phyloP scores from a whole-genome alignment of 2,888 invertebrate species.

The Nezara viridula region DNA sequence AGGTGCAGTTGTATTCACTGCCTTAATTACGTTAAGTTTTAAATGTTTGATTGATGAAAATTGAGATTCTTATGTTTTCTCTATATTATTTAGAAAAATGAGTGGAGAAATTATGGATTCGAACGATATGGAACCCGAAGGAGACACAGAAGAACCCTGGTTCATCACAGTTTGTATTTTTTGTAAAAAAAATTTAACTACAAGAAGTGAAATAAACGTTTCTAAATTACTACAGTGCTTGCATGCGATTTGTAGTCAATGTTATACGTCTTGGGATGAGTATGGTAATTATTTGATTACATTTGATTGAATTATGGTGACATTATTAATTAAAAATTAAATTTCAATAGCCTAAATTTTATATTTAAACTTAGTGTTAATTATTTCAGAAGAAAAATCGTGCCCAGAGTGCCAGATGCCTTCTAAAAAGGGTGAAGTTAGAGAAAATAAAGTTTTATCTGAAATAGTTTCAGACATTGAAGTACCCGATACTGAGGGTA shows the following conservation, averaged over 20 bases:
- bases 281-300: conserved; percentile 12
- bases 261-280: conserved; percentile 41
- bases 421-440: conserved; percentile 53
- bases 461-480: conserved; percentile 56
- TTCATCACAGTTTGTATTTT: conserved; percentile 56
- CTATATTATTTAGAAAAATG: conserved; percentile 43
- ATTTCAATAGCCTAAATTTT: not conserved
- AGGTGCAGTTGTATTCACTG: conserved; percentile 2
- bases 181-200: conserved; percentile 54
- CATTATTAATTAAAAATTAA: not conserved
- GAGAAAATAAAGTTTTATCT: conserved; percentile 55
- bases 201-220: conserved; percentile 41
- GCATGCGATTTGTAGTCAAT: conserved; percentile 44
- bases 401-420: conserved; percentile 56
- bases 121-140: conserved; percentile 27
- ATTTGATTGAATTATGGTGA: not conserved
- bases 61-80: conserved; percentile 15
- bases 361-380: not conserved
- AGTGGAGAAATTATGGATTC: conserved; percentile 52
- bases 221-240: conserved; percentile 54
- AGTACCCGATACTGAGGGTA: conserved; percentile 54
- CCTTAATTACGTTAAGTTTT: conserved; percentile 21
- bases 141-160: conserved; percentile 52
- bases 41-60: conserved; percentile 46
- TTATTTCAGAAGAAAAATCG: conserved; percentile 51